Evolutionary conservation across 1,140 invertebrate genomes (phyloP).

Genomic region (Venustaconcha ellipsiformis): DNA sequence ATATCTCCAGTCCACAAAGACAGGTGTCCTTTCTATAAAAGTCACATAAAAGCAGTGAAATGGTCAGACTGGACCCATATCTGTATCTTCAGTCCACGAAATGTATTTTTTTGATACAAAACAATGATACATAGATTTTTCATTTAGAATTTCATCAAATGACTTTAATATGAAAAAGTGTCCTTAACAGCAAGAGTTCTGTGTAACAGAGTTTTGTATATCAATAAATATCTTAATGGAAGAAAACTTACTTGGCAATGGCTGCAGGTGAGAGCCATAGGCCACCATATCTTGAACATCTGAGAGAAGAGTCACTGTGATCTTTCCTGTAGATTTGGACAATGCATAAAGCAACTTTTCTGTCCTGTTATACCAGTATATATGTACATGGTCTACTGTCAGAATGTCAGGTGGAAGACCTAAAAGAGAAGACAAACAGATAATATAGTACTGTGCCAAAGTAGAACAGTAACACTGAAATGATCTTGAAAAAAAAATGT

Average conservation of each 20-base stretch:
- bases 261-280: constrained; percentile 80
- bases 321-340: constrained; percentile 70
- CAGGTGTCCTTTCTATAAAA: too few species aligned
- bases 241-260: constrained; percentile 74
- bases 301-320: constrained; percentile 50
- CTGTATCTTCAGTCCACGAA: neutral
- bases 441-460: too few species aligned
- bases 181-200: neutral
- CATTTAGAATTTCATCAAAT: neutral
- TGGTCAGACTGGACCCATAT: neutral
- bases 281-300: constrained; percentile 74
- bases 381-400: constrained; percentile 63
- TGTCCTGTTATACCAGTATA: constrained; percentile 72
- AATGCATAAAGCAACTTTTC: constrained; percentile 76
- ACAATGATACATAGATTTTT: constrained; percentile 1
- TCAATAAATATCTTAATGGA: neutral
- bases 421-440: constrained; percentile 23
- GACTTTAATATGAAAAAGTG: neutral
- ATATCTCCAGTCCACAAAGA: too few species aligned
- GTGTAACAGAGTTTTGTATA: neutral
- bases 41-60: too few species aligned
- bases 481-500: too few species aligned
- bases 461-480: too few species aligned
- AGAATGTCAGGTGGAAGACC: constrained; percentile 68
- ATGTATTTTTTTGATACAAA: neutral